Percentiles rank a stretch among this genome's conserved stretches.
Conservation (phyloP, 2,888 invertebrate species). For the Synanthedon formicaeformis region DNA sequence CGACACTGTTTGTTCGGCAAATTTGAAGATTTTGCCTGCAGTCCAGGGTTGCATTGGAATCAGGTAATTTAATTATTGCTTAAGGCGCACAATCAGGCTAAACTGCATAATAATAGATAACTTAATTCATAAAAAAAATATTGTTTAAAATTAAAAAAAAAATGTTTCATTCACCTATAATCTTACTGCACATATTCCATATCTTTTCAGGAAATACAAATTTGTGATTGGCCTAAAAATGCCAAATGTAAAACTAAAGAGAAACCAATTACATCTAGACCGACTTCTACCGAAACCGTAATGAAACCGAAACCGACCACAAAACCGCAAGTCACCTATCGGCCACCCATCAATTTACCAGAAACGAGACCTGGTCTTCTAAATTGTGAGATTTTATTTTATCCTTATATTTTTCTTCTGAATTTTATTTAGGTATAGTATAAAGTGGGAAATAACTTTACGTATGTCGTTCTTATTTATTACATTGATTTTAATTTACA, state of each 20-base stretch:
- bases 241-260: constrained; percentile 68
- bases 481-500: too few relatives aligned
- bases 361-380: constrained; percentile 38
- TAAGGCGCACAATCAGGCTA: too few relatives aligned
- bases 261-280: constrained; percentile 22
- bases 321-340: constrained; percentile 26
- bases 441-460: too few relatives aligned
- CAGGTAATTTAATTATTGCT: constrained; percentile 50
- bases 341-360: constrained; percentile 37
- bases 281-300: constrained; percentile 9
- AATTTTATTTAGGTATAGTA: too few relatives aligned
- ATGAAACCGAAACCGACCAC: constrained; percentile 5
- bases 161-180: too few relatives aligned
- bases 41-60: constrained; percentile 80
- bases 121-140: too few relatives aligned
- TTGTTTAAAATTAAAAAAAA: too few relatives aligned
- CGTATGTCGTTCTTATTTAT: background rate
- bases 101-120: too few relatives aligned
- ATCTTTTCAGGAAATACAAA: constrained; percentile 63
- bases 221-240: constrained; percentile 79
- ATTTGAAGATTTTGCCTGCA: constrained; percentile 78
- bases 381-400: constrained; percentile 29
- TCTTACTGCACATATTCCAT: background rate
- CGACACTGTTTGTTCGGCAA: constrained; percentile 84
- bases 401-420: too few relatives aligned